Percentiles rank a stretch among this genome's conserved stretches.
Evolutionary conservation across 2,113 vertebrate species (phyloP).

Genomic region (Benitochromis conjunctus): DNA sequence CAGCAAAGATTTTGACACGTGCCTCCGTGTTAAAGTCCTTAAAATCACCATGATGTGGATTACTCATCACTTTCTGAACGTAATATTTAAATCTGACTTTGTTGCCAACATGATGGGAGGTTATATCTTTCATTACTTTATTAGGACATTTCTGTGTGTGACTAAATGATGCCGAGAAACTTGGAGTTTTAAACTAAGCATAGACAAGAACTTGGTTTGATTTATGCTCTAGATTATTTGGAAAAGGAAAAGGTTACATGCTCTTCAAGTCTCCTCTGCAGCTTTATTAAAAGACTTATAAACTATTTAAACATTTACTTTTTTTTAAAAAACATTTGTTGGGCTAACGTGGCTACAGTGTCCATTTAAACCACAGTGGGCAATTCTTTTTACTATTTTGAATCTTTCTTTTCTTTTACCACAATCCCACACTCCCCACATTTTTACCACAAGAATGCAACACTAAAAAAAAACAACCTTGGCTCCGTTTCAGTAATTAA

Average conservation of each 20-base stretch:
- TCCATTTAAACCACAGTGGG: neutral
- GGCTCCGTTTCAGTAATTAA: conserved; percentile 35
- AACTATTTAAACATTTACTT: neutral
- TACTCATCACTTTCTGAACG: neutral
- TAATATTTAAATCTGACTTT: neutral
- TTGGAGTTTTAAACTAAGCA: neutral
- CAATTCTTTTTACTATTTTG: neutral
- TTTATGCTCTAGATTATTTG: neutral
- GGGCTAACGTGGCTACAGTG: neutral
- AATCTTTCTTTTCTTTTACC: conserved; percentile 3
- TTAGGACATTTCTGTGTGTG: neutral
- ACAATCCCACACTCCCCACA: conserved; percentile 8
- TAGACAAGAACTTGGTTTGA: neutral
- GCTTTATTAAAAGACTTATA: neutral
- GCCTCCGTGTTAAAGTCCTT: neutral
- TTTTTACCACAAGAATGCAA: conserved; percentile 62
- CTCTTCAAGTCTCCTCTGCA: neutral
- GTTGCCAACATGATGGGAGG: neutral
- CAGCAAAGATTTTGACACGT: neutral
- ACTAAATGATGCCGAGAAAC: neutral
- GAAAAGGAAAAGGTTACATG: neutral
- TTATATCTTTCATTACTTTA: neutral
- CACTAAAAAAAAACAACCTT: conserved; percentile 33
- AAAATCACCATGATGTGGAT: neutral
- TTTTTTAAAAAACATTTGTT: neutral